phyloP scores from a whole-genome alignment of 2,113 vertebrate species.

The Chionomys nivalis region DNA sequence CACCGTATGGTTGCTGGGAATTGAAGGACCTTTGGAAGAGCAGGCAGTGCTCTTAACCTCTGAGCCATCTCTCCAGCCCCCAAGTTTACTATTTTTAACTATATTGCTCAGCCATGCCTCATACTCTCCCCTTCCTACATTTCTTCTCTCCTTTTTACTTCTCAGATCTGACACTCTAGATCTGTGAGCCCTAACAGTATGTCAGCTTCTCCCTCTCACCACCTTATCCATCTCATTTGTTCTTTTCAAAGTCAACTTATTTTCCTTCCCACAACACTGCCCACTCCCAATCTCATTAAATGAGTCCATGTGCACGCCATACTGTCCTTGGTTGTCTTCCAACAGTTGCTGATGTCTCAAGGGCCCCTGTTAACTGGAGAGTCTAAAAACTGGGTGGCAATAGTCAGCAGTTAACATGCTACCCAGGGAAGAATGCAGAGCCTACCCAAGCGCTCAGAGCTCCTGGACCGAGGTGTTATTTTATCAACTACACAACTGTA shows the following conservation, averaged over 20 bases:
- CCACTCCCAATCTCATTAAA: not conserved
- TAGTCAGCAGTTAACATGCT: not conserved
- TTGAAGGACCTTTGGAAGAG: too few relatives aligned
- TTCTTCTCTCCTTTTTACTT: not conserved
- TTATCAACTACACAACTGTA: not conserved
- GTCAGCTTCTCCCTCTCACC: rapidly evolving
- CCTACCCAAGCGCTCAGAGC: not conserved
- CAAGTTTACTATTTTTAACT: not conserved
- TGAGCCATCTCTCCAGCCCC: too few relatives aligned
- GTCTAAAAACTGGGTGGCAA: not conserved
- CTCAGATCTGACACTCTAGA: not conserved
- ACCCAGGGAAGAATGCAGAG: not conserved
- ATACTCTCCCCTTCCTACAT: not conserved
- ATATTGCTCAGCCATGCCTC: not conserved
- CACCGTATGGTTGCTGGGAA: too few relatives aligned
- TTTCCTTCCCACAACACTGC: not conserved
- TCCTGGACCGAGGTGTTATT: not conserved
- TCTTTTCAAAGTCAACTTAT: not conserved
- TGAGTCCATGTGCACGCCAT: not conserved
- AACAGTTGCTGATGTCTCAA: not conserved
- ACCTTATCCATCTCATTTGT: not conserved
- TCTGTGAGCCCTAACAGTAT: not conserved
- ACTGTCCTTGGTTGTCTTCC: not conserved
- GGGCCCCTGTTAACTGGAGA: not conserved
- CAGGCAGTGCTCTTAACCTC: too few relatives aligned